Evolutionary conservation across 2,797 vertebrate species (phyloP), one percentile per base, ranked within the genome.

Genomic region (Eutrigla gurnardus): DNA sequence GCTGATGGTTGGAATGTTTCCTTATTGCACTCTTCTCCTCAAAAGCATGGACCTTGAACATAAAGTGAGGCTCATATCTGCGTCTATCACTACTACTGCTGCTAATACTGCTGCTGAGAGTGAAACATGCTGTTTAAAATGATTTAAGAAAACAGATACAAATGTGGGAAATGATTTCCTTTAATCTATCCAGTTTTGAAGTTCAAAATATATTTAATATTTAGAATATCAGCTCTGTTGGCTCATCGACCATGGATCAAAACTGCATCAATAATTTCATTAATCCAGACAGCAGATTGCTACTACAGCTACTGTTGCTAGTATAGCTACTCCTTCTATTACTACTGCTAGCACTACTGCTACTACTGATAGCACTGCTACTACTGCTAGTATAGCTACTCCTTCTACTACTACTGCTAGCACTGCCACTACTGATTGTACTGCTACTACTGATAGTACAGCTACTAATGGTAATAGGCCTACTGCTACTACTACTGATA

Each of bases 31-130:
- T 82, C 70, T 25, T 58, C 80, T 59, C 74, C 77, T 88, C 70
- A 69, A 85, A 74, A 74, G 80, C 70, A 61, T 14, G 37, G 82
- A 81, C 88, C 85, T 87, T 87, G 86, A 87, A 64, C 5, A 0
- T 49, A 80, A 78, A 79, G 83, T 82, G 65, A 57, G 53, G 45
- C 70, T 80, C 47, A 66, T 63, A 50, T 36, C 35, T 9, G 52
- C 59, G 33, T 53, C 54, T 65, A 32, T 74, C 65, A 73, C 37
- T 39, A 18, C 63, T 50, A 47, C 61, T 15, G 6, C 60, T 69
- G 36, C 65, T 32, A 12, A 62, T 5, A 43, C n/a, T 36, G 49
- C 65, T 46, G 39, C 53, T 10, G 45, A 65, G 47, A 39, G 43
- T 25, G 45, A 42, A 52, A 70, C 39, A 5, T 46, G 12, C 46